Evolutionary conservation across 2,113 vertebrate species (phyloP).

Genomic region (Tringa solitaria): DNA sequence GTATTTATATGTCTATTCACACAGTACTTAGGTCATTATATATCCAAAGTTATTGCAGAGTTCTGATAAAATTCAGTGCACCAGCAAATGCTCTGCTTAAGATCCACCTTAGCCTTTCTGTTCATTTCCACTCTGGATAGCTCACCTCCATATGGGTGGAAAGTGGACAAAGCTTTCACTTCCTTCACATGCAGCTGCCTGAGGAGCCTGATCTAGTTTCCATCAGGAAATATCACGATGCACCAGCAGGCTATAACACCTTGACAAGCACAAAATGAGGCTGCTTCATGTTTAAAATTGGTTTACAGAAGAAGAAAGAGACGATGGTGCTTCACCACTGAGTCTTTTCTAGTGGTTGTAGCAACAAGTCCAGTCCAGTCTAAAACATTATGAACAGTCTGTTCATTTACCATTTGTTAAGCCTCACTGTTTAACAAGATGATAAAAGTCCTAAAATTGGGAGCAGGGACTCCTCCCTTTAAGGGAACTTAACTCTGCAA

Average conservation of each 20-base stretch:
- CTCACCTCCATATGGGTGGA: not conserved
- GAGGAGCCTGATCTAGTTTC: not conserved
- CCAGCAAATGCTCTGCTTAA: not conserved
- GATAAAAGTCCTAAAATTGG: not conserved
- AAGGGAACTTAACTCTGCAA: not conserved
- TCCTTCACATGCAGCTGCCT: not conserved
- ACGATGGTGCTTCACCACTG: rapidly evolving
- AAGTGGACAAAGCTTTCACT: not conserved
- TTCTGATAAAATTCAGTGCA: not conserved
- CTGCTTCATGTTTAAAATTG: not conserved
- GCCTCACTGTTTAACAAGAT: not conserved
- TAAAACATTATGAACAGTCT: too few species aligned
- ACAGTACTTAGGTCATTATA: not conserved
- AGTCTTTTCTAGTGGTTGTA: not conserved
- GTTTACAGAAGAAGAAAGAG: not conserved
- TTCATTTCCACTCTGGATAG: not conserved
- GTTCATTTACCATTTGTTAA: not conserved
- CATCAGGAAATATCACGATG: not conserved
- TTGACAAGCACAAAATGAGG: not conserved
- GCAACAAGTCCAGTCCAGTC: not conserved
- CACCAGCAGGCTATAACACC: not conserved
- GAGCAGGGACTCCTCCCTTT: not conserved
- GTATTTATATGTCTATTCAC: not conserved
- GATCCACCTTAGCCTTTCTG: not conserved
- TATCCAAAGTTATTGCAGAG: not conserved